A percentile compares a stretch with the other conserved stretches of the same genome.
These are phyloP conservation scores for Diplodus sargus DNA, from an alignment of 2,797 vertebrate species.

Conservation along the genomic window DNA sequence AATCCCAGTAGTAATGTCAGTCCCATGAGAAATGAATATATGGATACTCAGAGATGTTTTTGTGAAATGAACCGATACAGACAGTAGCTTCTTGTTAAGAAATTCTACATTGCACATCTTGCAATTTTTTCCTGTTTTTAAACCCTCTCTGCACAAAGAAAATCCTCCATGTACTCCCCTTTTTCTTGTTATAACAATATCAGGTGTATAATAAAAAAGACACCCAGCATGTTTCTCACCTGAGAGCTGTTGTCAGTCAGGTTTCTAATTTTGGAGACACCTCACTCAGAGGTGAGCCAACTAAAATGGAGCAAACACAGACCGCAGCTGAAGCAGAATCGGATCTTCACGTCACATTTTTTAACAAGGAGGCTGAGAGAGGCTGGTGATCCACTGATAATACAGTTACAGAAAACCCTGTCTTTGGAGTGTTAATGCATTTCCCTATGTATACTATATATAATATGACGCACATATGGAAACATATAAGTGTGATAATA, in stretches of 20 bases:
- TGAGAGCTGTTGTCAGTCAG: conserved; percentile 41
- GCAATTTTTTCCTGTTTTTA: neutral
- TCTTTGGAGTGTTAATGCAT: conserved; percentile 35
- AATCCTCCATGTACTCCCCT: neutral
- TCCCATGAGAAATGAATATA: neutral
- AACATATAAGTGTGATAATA: neutral
- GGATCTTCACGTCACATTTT: conserved; percentile 40
- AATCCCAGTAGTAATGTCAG: neutral
- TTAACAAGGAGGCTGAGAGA: conserved; percentile 32
- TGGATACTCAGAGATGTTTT: neutral
- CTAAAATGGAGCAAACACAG: conserved; percentile 33
- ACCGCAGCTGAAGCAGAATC: conserved; percentile 25
- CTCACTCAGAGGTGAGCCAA: conserved; percentile 43
- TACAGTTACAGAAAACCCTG: conserved; percentile 2
- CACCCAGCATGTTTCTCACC: conserved; percentile 17
- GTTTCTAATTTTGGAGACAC: conserved; percentile 58
- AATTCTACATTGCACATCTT: neutral
- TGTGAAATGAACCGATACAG: neutral
- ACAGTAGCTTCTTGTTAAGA: neutral
- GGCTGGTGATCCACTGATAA: conserved; percentile 41
- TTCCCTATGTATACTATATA: conserved; percentile 20
- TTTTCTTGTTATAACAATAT: neutral
- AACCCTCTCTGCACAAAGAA: neutral
- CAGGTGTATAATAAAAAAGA: conserved; percentile 11
- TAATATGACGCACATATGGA: neutral